Base-by-base conservation (phyloP, 2,888 invertebrate species). In the Mimumesa dahlbomi region DNA sequence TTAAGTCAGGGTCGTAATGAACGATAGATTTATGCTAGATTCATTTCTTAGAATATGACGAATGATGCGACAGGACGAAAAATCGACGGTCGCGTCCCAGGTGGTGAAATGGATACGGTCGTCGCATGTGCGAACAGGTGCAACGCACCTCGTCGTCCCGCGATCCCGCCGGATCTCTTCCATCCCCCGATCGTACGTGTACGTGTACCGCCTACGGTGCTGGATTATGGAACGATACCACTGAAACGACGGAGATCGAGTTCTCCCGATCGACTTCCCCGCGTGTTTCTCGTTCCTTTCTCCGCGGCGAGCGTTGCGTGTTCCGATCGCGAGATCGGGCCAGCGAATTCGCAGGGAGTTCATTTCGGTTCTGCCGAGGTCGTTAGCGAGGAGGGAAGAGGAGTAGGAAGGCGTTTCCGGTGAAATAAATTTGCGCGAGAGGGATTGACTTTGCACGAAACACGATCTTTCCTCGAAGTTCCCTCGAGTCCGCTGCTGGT, bases 181-280 rank as follows among this genome's bases (percentile, higher is more conserved):
- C n/a, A n/a, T n/a, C n/a, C n/a, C 25, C 13, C 36, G 54, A 36
- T 42, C 50, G 45, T 34, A 18, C 58, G 42, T 52, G 62, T 69
- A 63, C 77, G 65, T 79, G 57, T 73, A 79, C 79, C 80, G 82
- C 82, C 80, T 82, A 82, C 82, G 79, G 79, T 79, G 82, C 77
- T 59, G 68, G 70, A 74, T 79, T 74, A 76, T 78, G 69, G 73
- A 77, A 74, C 82, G 82, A 80, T 76, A 77, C 69, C 68, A 62
- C 62, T 80, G 70, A 71, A 74, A 76, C 66, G 67, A 59, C 63
- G 59, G 74, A 74, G 80, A 80, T 80, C 80, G 77, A 77, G 77
- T 67, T 74, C 68, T 43, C 56, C 52, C 64, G 54, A 64, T 73
- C 69, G 63, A 46, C 50, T 52, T 38, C 11, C 48, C 63, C 38